A percentile compares a stretch with the other conserved stretches of the same genome.
Evolutionary conservation across 1,140 invertebrate species (phyloP).

Genomic region (Apis florea): DNA sequence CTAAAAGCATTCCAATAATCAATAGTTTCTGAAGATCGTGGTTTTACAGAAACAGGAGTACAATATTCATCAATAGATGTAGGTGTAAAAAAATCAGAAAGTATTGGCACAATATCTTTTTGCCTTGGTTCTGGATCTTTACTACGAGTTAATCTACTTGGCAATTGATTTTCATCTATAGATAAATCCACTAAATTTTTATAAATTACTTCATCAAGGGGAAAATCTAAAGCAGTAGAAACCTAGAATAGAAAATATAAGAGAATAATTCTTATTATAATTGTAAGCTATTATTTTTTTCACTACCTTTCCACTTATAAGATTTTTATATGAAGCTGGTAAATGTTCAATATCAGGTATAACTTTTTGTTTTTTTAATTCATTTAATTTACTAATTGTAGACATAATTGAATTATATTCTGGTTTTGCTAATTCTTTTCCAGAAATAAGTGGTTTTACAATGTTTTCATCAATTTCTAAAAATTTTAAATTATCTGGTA

Average conservation of each 20-base stretch:
- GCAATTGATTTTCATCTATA: conserved; percentile 70
- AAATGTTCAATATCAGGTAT: conserved; percentile 64
- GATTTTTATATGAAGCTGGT: conserved; percentile 60
- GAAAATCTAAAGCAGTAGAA: conserved; percentile 70
- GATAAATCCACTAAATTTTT: conserved; percentile 72
- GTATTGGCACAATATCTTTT: conserved; percentile 65
- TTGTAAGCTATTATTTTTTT: conserved; percentile 1
- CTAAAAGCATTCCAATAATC: conserved; percentile 67
- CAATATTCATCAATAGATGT: conserved; percentile 65
- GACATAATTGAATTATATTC: conserved; percentile 74
- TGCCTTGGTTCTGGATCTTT: conserved; percentile 72
- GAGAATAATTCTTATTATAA: background rate
- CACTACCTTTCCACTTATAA: conserved; percentile 71
- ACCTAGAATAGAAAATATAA: conserved; percentile 62
- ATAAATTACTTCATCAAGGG: conserved; percentile 70
- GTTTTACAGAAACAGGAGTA: conserved; percentile 50
- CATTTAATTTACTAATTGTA: conserved; percentile 70
- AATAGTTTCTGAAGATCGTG: conserved; percentile 48
- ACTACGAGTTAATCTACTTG: conserved; percentile 62
- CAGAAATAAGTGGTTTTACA: conserved; percentile 18
- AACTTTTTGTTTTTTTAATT: conserved; percentile 65
- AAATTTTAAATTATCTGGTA: background rate
- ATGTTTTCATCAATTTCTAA: conserved; percentile 1
- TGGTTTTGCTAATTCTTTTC: conserved; percentile 61
- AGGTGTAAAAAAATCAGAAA: conserved; percentile 71